phyloP scores from a whole-genome alignment of 2,113 vertebrate genomes.

The Origma solitaria region DNA sequence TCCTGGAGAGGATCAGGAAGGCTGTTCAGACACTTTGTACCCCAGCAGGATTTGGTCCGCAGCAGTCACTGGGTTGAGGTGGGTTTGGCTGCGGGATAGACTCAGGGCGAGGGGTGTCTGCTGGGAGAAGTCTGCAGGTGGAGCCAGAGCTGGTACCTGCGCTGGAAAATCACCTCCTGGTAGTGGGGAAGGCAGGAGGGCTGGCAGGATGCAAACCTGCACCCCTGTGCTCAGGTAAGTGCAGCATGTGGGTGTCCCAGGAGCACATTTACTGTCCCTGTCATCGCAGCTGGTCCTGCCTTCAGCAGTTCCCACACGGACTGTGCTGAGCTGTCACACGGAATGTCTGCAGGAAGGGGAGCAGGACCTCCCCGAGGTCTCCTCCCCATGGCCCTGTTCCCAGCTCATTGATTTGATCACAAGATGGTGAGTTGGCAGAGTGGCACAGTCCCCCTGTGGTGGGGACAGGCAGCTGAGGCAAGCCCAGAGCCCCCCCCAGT shows the following conservation, averaged over 20 bases:
- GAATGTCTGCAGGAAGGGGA: fast-evolving
- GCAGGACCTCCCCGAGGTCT: too few species aligned
- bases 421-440: fast-evolving
- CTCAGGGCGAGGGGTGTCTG: not conserved
- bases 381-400: not conserved
- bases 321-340: fast-evolving
- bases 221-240: not conserved
- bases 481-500: not conserved
- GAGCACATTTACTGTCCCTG: not conserved
- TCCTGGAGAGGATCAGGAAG: not conserved
- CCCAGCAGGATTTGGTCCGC: not conserved
- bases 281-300: fast-evolving
- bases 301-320: not conserved
- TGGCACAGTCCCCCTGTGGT: not conserved
- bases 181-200: not conserved
- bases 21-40: fast-evolving
- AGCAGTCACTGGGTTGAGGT: fast-evolving
- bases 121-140: not conserved
- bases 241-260: fast-evolving
- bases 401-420: not conserved
- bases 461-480: not conserved
- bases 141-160: not conserved
- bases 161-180: not conserved
- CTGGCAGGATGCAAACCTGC: not conserved
- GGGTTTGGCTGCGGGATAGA: not conserved